Base-by-base conservation (phyloP, 2,888 invertebrate species). In the Heliconius sara region DNA sequence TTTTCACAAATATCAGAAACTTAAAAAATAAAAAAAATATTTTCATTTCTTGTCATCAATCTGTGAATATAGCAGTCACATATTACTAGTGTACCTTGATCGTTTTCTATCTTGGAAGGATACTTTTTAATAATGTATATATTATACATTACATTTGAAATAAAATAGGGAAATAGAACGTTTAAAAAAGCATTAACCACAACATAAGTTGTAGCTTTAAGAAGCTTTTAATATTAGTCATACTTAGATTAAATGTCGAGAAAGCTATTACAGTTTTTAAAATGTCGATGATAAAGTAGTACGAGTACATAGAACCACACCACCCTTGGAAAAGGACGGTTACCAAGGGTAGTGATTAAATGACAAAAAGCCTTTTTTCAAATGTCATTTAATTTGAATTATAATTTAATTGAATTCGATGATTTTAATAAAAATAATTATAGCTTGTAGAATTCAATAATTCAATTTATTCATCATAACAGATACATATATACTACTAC, bases 151-250 rank as follows among this genome's bases (percentile, higher is more conserved):
- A 66, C n/a, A 13, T 68, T 68, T 68, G n/a, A 43, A 68, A n/a
- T n/a, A 68, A 13, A 13, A 39, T 43, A 43, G 13, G 25, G 43
- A 25, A 39, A 43, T 13, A 13, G 7, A 13, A n/a, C 39, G n/a
- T 68, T 68, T 68, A 68, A 68, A 68, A 68, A 68, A 16, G 25
- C 43, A 68, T 68, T 68, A 43, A 43, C 25, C 6, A 43, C 16
- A 13, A n/a, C 12, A 25, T 68, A 43, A 68, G 68, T 16, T n/a
- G n/a, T 68, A 25, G 13, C 39, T 43, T 39, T n/a, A 68, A 68
- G 68, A 68, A 68, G n/a, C n/a, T 68, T 43, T 43, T 63, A 63
- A 63, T 63, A 16, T 27, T 13, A 65, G 65, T 16, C 27, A 16
- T 27, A 65, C 19, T 27, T 19, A 63, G 5, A 63, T 63, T 13